Evolutionary conservation across 2,113 vertebrate species (phyloP).

Genomic region (Hystrix cristata): DNA sequence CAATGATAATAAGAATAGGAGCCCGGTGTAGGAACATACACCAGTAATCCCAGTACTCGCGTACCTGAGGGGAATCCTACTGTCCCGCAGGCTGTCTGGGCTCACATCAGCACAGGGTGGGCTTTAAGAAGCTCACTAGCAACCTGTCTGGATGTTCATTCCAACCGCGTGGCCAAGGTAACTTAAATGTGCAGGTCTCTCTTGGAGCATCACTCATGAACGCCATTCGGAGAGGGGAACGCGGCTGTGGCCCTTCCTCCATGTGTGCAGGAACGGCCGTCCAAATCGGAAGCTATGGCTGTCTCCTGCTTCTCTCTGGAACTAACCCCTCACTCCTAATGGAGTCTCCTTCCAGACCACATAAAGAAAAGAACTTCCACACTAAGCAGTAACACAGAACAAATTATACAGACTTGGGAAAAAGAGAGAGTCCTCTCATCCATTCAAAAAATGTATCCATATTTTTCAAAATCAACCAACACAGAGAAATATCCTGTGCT

Average conservation of each 20-base stretch:
- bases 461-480: not conserved
- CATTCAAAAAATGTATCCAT: not conserved
- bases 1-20: not conserved
- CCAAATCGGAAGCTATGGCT: not conserved
- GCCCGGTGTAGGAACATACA: not conserved
- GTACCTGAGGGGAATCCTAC: not conserved
- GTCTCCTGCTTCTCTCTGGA: not conserved
- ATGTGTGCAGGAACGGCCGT: not conserved
- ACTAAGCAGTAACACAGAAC: not conserved
- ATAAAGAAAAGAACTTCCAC: slow-evolving; percentile 6
- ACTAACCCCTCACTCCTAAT: not conserved
- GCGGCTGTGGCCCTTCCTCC: not conserved
- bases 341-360: not conserved
- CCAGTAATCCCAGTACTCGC: not conserved
- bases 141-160: not conserved
- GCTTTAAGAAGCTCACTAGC: not conserved
- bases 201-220: not conserved
- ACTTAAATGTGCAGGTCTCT: not conserved
- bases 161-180: not conserved
- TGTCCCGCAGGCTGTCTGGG: not conserved
- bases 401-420: not conserved
- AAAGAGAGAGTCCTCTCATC: not conserved
- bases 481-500: not conserved
- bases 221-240: not conserved
- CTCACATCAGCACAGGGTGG: not conserved